Evolutionary conservation across 92 coral and sea anemone species (phyloP), one percentile per base, ranked within the genome.

Genomic region (Palythoa heliodiscus): DNA sequence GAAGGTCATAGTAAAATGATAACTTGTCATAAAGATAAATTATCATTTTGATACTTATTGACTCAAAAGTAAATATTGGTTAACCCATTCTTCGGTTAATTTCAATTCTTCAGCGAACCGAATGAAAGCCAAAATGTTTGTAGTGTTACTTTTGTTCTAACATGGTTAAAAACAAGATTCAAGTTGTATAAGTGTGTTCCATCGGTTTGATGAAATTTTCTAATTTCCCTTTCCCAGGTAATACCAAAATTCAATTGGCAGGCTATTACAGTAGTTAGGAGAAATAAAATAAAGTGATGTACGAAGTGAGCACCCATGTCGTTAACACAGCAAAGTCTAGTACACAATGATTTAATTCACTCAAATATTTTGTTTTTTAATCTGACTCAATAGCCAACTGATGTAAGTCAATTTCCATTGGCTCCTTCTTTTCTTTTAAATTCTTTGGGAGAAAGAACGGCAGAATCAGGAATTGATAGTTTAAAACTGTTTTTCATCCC

Each of bases 81-180:
- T 40, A 68, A 35, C 84, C 84, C 84, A 86, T 76, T 86, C 89
- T 38, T 78, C 83, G 76, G 69, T 73, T 47, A 85, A 29, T 57
- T 72, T 72, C 47, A 75, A 58, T 63, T 76, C 88, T 68, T 29
- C 35, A 29, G 35, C 35, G 1, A 29, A 29, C 35, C 35, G 35
- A 29, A 29, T 29, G 35, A 29, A 29, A 29, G 35, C 35, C 35
- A 29, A 29, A 29, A 29, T 0, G 1, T 1, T 29, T 29, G 35
- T 1, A 29, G 1, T 29, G 1, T 29, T 29, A 29, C 1, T 29
- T 29, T 0, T 29, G 35, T 29, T 29, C 35, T 29, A 29, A 29
- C 35, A 0, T 29, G 35, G 35, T 29, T 29, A 29, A 29, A 29
- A 29, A 29, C 35, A 68, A 68, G 72, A 40, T 68, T 68, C 15